Base-by-base conservation (phyloP, 2,888 invertebrate species). In the Hyalella azteca region DNA sequence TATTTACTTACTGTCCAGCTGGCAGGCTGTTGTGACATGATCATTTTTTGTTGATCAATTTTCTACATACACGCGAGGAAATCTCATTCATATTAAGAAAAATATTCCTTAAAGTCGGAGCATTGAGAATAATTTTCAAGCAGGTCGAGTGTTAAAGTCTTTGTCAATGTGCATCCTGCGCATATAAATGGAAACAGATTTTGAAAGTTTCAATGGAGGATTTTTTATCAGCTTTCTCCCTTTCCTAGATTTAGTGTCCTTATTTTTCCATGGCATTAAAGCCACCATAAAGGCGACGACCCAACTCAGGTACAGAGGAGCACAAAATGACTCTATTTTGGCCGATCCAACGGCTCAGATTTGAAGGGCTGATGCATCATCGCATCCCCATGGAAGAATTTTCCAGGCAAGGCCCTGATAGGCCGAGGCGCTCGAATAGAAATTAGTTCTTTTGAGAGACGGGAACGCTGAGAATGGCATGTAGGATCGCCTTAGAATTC, bases 381-480 rank as follows among this genome's bases (percentile, higher is more conserved):
- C 66, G 66, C 36, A 36, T 36, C 66, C 19, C 66, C 36, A 66
- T 66, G 19, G 66, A 66, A 66, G 66, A 66, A 66, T 66, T 66
- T 66, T 39, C 66, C 36, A 15, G 66, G 7, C 54, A 36, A n/a
- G 36, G 32, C 36, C 66, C 5, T 39, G 66, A n/a, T 15, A 66
- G 66, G 66, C n/a, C 19, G 19, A 66, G 66, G 36, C 66, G 36
- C 36, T 66, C 36, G 36, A 66, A 66, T 66, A 66, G 66, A 66
- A 66, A 66, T 66, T 66, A 66, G 66, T 66, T 36, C 66, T 36
- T 66, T 66, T 66, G 66, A 66, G 39, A 11, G 66, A 66, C 19
- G 36, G 66, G 66, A 54, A 54, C 54, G 54, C 29, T 54, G 66
- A 66, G 66, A 66, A 66, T 36, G 66, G 66, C 66, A 66, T 66